These are phyloP conservation scores for Scrobipalpa atriplicella DNA, from an alignment of 2,888 invertebrate genomes.

Conservation along the genomic window DNA sequence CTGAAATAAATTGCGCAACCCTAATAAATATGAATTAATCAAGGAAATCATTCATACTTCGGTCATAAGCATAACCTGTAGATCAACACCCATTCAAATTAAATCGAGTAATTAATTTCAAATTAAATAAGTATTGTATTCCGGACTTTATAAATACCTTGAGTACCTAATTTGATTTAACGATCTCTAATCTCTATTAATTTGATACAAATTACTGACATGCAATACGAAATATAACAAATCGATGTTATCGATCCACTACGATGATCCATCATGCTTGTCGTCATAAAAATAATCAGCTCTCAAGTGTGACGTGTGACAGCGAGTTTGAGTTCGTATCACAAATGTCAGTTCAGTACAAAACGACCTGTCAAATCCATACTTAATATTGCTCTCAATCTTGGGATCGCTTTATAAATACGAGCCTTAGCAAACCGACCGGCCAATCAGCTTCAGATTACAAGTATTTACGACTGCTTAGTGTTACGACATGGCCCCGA, in stretches of 20 bases:
- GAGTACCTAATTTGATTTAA: background rate
- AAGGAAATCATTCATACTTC: slow-evolving; percentile 6
- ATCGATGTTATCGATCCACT: background rate
- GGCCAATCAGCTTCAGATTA: background rate
- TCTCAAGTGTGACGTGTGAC: too few species aligned
- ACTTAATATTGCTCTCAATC: too few species aligned
- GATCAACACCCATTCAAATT: background rate
- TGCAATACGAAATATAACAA: background rate
- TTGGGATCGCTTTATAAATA: too few species aligned
- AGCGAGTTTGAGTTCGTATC: too few species aligned
- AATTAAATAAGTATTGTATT: background rate
- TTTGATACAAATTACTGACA: slow-evolving; percentile 1
- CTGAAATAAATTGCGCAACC: background rate
- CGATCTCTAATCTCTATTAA: slow-evolving; percentile 3
- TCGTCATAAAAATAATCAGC: background rate
- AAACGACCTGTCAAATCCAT: too few species aligned
- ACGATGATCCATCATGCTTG: background rate
- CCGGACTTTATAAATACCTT: background rate
- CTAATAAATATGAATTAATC: background rate
- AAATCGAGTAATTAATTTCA: background rate
- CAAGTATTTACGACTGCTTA: background rate
- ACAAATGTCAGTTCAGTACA: too few species aligned
- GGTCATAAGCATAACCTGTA: too few species aligned
- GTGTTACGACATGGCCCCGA: slow-evolving; percentile 23
- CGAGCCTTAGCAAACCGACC: background rate